Base-by-base conservation (phyloP, 1,140 invertebrate genomes). In the Drosophila oshimai region DNA sequence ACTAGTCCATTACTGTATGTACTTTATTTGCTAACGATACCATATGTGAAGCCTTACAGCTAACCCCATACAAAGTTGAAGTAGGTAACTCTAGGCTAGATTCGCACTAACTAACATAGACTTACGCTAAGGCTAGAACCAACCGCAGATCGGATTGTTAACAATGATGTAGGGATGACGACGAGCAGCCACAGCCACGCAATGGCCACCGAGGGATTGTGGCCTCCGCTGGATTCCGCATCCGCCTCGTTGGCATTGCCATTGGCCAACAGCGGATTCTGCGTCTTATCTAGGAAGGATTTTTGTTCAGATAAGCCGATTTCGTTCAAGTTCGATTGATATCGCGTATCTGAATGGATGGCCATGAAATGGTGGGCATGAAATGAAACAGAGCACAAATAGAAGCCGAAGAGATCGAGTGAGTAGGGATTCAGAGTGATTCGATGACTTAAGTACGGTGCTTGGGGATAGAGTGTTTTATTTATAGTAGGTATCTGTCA, bases 271-370 rank as follows among this genome's bases (percentile, higher is more conserved):
- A 78, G 89, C 90, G 54, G 88, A 77, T 49, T 86, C 41, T 92
- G 91, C 22, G 81, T 74, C 80, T 89, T 90, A 76, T 93, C 92
- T 61, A 90, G 72, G 73, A 89, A 91, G 28, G 93, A 94, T 91
- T 94, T 95, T 84, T 94, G 94, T 89, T 95, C 94, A 28, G 94
- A 95, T 91, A 94, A 95, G 70, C 93, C 94, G 69, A 95, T 94
- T 89, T 95, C 94, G 83, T 94, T 95, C 62, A 95, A 90, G 81
- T 94, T 94, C 29, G 94, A 94, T 89, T 93, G 93, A 78, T 93
- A 94, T 74, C 94, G 94, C 46, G 92, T 93, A 89, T 93, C 94
- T 94, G 91, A 34, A 50, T 69, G 61, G 29, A 34, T 39, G 53
- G 51, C 58, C 17, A 45, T 17, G 39, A 28, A 49, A 72, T 77